These are phyloP conservation scores for Drosophila rufa DNA, from an alignment of 1,140 invertebrate genomes.

Conservation along the genomic window DNA sequence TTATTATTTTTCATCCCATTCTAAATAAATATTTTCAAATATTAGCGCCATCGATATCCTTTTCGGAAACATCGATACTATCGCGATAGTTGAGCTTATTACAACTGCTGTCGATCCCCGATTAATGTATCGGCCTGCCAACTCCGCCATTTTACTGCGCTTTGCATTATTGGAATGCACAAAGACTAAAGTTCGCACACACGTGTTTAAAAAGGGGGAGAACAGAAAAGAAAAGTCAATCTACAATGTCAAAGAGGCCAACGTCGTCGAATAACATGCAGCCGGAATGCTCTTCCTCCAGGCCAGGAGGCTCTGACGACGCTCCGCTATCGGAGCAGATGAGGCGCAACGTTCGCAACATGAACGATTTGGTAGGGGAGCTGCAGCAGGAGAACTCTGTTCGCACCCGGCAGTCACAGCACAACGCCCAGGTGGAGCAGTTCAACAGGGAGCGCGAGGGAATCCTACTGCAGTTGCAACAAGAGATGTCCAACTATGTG, in stretches of 20 bases:
- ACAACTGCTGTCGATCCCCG: neutral
- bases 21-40: neutral
- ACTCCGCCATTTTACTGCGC: neutral
- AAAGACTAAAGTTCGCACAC: conserved; percentile 4
- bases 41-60: neutral
- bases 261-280: neutral
- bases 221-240: neutral
- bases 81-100: neutral
- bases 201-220: neutral
- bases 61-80: neutral
- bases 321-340: conserved; percentile 13
- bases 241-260: neutral
- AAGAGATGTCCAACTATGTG: conserved; percentile 20
- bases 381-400: conserved; percentile 5
- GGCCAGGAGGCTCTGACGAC: neutral
- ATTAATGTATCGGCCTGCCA: neutral
- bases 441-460: conserved; percentile 12
- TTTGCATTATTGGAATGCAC: neutral
- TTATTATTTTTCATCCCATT: no score
- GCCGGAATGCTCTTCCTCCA: neutral
- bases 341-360: conserved; percentile 10
- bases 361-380: conserved; percentile 22
- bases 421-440: conserved; percentile 1
- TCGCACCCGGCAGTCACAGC: neutral
- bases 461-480: conserved; percentile 18